A percentile compares a stretch with the other conserved stretches of the same genome.
phyloP scores from a whole-genome alignment of 2,888 invertebrate genomes.

The Phlogophora meticulosa region DNA sequence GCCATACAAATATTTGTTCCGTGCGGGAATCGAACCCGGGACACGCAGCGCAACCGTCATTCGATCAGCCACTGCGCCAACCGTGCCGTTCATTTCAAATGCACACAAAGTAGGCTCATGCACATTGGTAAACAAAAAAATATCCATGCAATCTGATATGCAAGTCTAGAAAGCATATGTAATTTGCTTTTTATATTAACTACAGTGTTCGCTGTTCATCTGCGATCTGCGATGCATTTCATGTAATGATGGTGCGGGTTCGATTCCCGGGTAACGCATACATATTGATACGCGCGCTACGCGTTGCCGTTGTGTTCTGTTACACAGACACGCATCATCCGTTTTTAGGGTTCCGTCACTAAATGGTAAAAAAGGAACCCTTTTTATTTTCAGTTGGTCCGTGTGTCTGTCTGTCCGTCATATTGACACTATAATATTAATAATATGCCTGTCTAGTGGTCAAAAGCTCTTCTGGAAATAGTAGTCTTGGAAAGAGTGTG shows the following conservation, averaged over 20 bases:
- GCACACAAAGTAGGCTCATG: slow-evolving; percentile 2
- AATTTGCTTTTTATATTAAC: slow-evolving; percentile 48
- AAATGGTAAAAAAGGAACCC: too few relatives aligned
- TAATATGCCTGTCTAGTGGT: too few relatives aligned
- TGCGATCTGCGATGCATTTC: slow-evolving; percentile 58
- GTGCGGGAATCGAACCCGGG: too few relatives aligned
- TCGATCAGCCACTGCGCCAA: too few relatives aligned
- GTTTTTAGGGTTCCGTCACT: not conserved
- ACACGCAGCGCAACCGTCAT: too few relatives aligned
- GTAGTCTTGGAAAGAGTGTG: too few relatives aligned
- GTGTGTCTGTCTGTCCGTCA: too few relatives aligned
- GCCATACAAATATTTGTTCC: too few relatives aligned
- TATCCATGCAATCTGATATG: slow-evolving; percentile 31
- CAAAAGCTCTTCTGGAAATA: too few relatives aligned
- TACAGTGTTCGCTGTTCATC: slow-evolving; percentile 33
- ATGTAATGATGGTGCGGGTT: slow-evolving; percentile 62
- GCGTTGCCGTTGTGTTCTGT: slow-evolving; percentile 71
- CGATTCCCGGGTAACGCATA: slow-evolving; percentile 66
- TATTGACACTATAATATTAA: too few relatives aligned
- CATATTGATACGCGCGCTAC: slow-evolving; percentile 67
- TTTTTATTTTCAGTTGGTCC: too few relatives aligned
- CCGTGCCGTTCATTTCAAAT: too few relatives aligned
- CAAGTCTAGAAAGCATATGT: slow-evolving; percentile 50
- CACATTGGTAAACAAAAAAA: slow-evolving; percentile 23
- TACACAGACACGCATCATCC: slow-evolving; percentile 53